These are phyloP conservation scores for Leucophenga maculata DNA, from an alignment of 2,888 invertebrate genomes.

Conservation along the genomic window DNA sequence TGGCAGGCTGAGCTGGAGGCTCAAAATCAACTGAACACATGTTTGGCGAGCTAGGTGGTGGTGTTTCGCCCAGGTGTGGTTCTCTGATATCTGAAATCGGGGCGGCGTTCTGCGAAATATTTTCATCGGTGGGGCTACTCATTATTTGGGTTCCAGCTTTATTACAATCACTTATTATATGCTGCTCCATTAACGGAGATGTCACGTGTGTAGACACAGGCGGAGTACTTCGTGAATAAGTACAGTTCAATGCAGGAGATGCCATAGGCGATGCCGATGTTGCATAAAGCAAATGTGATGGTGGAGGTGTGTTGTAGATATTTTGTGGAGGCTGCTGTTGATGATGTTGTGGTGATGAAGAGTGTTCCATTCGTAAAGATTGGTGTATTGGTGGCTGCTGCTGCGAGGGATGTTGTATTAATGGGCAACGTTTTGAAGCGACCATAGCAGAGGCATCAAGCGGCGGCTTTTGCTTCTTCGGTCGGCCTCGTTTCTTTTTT, in stretches of 20 bases:
- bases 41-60: constrained; percentile 61
- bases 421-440: constrained; percentile 48
- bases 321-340: constrained; percentile 51
- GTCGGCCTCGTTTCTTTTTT: constrained; percentile 90
- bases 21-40: constrained; percentile 61
- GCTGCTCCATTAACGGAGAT: constrained; percentile 44
- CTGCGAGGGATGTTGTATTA: constrained; percentile 43
- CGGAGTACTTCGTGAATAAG: constrained; percentile 55
- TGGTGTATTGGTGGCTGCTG: constrained; percentile 45
- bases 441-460: constrained; percentile 51
- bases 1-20: constrained; percentile 36
- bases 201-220: constrained; percentile 42
- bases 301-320: constrained; percentile 55
- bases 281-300: constrained; percentile 55
- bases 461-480: constrained; percentile 84
- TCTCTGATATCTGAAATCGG: constrained; percentile 28
- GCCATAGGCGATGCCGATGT: constrained; percentile 66
- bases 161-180: constrained; percentile 34
- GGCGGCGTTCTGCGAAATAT: constrained; percentile 14
- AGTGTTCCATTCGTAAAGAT: constrained; percentile 44
- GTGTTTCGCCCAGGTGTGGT: constrained; percentile 56
- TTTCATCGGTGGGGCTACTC: constrained; percentile 35
- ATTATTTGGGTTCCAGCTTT: constrained; percentile 26
- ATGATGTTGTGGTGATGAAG: constrained; percentile 46
- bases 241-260: constrained; percentile 66